Evolutionary conservation across 2,797 vertebrate species (phyloP), one percentile per base, ranked within the genome.

Genomic region (Halcyon smyrnensis): DNA sequence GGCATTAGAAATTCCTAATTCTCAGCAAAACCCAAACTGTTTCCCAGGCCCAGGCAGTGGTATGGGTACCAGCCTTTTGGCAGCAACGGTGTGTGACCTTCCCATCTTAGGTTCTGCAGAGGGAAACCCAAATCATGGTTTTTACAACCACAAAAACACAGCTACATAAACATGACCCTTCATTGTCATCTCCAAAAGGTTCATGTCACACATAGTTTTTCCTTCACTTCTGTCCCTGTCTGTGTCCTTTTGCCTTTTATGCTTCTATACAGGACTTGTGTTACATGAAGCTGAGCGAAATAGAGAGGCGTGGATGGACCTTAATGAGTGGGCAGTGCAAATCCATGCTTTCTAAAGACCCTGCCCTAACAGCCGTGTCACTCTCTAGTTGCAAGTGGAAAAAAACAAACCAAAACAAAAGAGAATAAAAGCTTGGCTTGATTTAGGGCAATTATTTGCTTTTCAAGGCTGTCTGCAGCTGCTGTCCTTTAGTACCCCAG

Each of bases 191-290:
- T 46, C 24, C 17, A 51, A 57, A 85, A 84, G 48, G 41, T 12
- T 39, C 75, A 39, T 0, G 11, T 11, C 8, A 45, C 41, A n/a
- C 14, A 54, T 4, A 6, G 28, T 39, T 64, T 64, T 43, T 64
- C 41, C n/a, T 54, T 88, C 8, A 28, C 50, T 91, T 89, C 17
- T 56, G 20, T 45, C 34, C 11, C 39, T 15, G 1, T 50, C 39
- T 15, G 1, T 46, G 24, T 70, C 51, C 32, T 15, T 87, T 62
- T 54, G 18, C 43, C 8, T 78, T 91, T 75, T 60, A 74, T 37
- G 11, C 37, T 21, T 67, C 63, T 86, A 15, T 65, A n/a, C 3
- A 57, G 34, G 12, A 59, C 17, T 68, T 0, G 0, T 36, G 13
- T 62, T 34, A 8, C 0, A 8, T n/a, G 30, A 74, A 86, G 39